Evolutionary conservation across 1,140 invertebrate genomes (phyloP), one percentile per base, ranked within the genome.

Genomic region (Watersipora subatra): DNA sequence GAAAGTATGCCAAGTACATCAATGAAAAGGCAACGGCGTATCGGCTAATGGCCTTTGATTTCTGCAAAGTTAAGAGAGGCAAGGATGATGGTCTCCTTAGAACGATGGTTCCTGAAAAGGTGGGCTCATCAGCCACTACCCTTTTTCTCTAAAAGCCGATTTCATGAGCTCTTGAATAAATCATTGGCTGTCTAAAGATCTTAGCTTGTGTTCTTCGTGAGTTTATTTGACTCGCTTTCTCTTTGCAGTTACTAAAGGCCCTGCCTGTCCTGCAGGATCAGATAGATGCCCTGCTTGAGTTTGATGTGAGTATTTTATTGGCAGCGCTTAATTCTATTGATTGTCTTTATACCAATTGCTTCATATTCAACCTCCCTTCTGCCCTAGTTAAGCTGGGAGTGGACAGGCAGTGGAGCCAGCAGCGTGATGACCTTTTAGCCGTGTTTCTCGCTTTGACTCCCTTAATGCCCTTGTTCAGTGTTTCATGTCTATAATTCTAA

Each of bases 1-100:
- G 95, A 78, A 86, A 93, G 74, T 99, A 99, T 83, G 91, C 95
- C 69, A 94, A 93, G 83, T 99, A 99, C 84, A 85, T 99, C 74
- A 97, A 98, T 82, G 94, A 99, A 82, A 99, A 99, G 82, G 93
- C 96, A 63, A 83, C 95, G 66, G 95, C 95, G 24, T 99, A 99
- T 84, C 87, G 96, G 81, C 89, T 89, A 55, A 93, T 98, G 74
- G 97, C 96, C 65, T 99, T 98, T 81, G 97, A 99, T 83, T 99
- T 99, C 83, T 99, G 96, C 84, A 99, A 99, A 89, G 92, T 98
- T 55, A 98, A 97, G 82, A 84, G 95, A 81, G 94, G 95, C 69
- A 95, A 97, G 79, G 94, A 97, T 75, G 96, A 98, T 82, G 95
- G 95, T 19, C 88, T 93, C 22, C 81, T 99, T 64, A 86, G 96